Evolutionary conservation across 1,140 invertebrate genomes (phyloP), one percentile per base, ranked within the genome.

Genomic region (Trichomalopsis sarcophagae): DNA sequence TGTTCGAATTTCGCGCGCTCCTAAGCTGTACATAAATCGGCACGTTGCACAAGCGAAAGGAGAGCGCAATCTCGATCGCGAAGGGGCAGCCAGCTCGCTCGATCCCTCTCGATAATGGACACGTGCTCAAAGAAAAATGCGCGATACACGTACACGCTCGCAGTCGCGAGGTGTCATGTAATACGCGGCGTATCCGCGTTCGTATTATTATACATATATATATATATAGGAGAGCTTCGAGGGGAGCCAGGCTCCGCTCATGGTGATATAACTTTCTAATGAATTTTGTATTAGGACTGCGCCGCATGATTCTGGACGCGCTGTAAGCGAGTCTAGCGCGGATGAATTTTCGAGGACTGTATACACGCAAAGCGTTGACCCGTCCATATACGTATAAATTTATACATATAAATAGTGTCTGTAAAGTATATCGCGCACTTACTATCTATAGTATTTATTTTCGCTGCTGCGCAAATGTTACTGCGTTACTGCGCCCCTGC

Each of bases 191-290:
- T n/a, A 89, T 87, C 89, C 89, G 86, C 87, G 71, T 47, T 81
- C 44, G 27, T 68, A 47, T 40, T n/a, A n/a, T n/a, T n/a, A n/a
- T n/a, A n/a, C n/a, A n/a, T n/a, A n/a, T 68, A 68, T 2, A n/a
- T 88, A 87, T 89, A 90, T 84, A 88, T 88, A 50, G 9, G 9
- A 23, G 55, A 89, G 89, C 89, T 89, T 90, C 87, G 88, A 89
- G 89, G 87, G 90, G 88, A 84, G 86, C 86, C 7, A 62, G 0
- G 87, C 87, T 86, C 79, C 87, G 88, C 89, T 90, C 89, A 89
- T 87, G 87, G 90, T 90, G 90, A 91, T 91, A 91, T 90, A 90
- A 90, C 87, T 90, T 90, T 89, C 88, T 90, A 89, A 89, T 85
- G 79, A 85, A 85, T 85, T 85, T 85, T 81, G 27, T 81, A 84